Conservation (phyloP, 2,888 invertebrate genomes). For the Congeria kusceri region DNA sequence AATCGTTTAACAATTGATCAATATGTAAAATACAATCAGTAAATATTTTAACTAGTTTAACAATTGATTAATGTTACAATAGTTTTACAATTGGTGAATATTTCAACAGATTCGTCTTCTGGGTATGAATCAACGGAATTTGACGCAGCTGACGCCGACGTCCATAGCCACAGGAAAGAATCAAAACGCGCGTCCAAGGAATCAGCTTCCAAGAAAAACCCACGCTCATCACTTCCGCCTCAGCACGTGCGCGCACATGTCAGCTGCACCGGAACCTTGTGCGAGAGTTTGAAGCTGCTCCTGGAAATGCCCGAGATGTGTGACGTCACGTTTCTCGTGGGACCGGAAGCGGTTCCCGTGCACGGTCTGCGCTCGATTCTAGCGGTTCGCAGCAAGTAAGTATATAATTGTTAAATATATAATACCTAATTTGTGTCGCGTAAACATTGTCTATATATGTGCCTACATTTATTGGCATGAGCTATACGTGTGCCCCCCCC, state of each 20-base stretch:
- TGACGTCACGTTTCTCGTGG: slow-evolving; percentile 55
- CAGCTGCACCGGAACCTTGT: slow-evolving; percentile 17
- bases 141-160: not conserved
- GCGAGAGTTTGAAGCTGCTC: slow-evolving; percentile 37
- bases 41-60: no score
- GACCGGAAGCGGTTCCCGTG: slow-evolving; percentile 33
- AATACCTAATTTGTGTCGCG: not conserved
- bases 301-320: slow-evolving; percentile 49
- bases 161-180: not conserved
- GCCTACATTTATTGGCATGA: no score
- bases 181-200: no score
- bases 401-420: not conserved
- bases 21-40: no score
- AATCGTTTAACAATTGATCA: no score
- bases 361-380: slow-evolving; percentile 42
- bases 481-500: no score
- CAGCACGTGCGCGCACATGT: no score
- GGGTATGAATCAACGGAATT: not conserved
- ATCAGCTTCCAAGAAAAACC: no score
- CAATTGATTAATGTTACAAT: not conserved
- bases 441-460: no score
- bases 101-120: not conserved
- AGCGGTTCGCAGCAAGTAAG: slow-evolving; percentile 42
- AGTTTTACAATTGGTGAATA: not conserved
- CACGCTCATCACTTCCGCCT: no score